Conservation (phyloP, 2,888 invertebrate species). For the Acleris literana region DNA sequence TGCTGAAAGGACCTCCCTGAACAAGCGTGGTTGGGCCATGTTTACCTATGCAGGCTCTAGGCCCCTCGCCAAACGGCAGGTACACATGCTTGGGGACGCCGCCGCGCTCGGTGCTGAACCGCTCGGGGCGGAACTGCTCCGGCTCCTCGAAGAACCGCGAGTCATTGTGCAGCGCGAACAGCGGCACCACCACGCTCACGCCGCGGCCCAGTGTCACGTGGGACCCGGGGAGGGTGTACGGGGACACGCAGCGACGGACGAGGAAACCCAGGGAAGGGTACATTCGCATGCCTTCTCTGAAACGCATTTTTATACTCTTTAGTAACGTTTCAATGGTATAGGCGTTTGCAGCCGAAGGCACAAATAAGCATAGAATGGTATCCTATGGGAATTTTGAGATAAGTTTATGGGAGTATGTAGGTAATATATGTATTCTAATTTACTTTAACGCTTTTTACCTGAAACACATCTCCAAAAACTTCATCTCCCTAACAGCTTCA, state of each 20-base stretch:
- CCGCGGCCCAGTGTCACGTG: constrained; percentile 33
- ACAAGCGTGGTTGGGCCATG: neutral
- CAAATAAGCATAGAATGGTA: too few relatives aligned
- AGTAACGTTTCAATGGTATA: too few relatives aligned
- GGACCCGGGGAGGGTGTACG: constrained; percentile 34
- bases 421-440: too few relatives aligned
- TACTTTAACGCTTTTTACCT: neutral
- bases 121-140: constrained; percentile 44
- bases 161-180: constrained; percentile 39
- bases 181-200: constrained; percentile 27
- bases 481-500: constrained; percentile 55
- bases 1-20: too few relatives aligned
- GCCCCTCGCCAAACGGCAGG: constrained; percentile 40
- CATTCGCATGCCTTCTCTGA: constrained; percentile 33
- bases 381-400: too few relatives aligned
- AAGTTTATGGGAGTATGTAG: too few relatives aligned
- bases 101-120: constrained; percentile 38
- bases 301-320: neutral
- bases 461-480: constrained; percentile 53
- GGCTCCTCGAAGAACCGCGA: constrained; percentile 44
- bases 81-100: constrained; percentile 30
- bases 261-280: constrained; percentile 34
- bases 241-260: constrained; percentile 23
- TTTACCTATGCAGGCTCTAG: constrained; percentile 38
- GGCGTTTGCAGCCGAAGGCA: too few relatives aligned